Percentiles rank a stretch among this genome's conserved stretches.
These are phyloP conservation scores for Apus apus DNA, from an alignment of 2,113 vertebrate species.

Conservation along the genomic window DNA sequence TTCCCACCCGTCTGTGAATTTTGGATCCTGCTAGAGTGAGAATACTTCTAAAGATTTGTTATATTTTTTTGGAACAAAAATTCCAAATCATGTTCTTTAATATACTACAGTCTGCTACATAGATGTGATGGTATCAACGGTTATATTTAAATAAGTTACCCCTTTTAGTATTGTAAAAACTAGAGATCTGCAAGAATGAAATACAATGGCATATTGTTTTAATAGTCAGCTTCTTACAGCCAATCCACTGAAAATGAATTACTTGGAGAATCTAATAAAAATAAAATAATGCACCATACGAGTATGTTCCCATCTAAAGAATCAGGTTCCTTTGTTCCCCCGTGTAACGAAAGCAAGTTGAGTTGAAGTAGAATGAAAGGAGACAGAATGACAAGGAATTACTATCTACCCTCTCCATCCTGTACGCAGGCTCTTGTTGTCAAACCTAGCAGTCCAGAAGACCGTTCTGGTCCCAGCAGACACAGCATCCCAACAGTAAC, in stretches of 20 bases:
- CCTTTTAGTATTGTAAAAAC: slow-evolving; percentile 15
- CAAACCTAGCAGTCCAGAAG: not conserved
- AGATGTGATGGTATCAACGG: slow-evolving; percentile 19
- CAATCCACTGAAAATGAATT: not conserved
- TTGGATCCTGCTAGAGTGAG: not conserved
- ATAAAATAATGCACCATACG: not conserved
- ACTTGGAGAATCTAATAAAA: not conserved
- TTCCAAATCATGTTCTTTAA: not conserved
- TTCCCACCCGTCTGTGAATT: not conserved
- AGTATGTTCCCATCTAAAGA: not conserved
- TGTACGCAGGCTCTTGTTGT: not conserved
- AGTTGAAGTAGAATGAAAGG: not conserved
- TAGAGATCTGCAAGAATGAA: slow-evolving; percentile 41
- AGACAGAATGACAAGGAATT: not conserved
- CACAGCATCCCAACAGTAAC: not conserved
- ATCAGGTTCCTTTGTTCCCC: not conserved
- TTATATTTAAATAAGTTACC: slow-evolving; percentile 29
- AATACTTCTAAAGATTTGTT: not conserved
- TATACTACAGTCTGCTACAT: not conserved
- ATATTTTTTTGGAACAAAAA: not conserved
- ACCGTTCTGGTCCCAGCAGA: not conserved
- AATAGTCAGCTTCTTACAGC: not conserved
- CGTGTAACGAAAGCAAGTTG: not conserved
- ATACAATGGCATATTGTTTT: slow-evolving; percentile 31
- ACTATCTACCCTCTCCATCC: not conserved